Evolutionary conservation across 2,113 vertebrate genomes (phyloP).

Genomic region (Menidia beryllina): DNA sequence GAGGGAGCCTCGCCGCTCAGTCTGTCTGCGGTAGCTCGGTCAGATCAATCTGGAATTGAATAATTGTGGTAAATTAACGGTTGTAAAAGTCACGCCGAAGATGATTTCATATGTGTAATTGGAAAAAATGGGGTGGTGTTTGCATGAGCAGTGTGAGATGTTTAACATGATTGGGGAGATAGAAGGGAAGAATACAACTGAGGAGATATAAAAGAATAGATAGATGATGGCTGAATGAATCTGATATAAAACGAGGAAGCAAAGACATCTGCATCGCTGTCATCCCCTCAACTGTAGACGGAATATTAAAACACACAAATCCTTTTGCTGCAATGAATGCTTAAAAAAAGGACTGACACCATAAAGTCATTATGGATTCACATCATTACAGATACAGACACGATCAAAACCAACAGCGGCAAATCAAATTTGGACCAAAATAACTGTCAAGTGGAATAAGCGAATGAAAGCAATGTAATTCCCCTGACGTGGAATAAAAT

Average conservation of each 20-base stretch:
- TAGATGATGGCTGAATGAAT: constrained; percentile 3
- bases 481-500: constrained; percentile 56
- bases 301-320: constrained; percentile 57
- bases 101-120: constrained; percentile 73
- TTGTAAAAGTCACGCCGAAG: constrained; percentile 73
- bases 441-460: constrained; percentile 64
- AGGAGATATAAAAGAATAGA: constrained; percentile 24
- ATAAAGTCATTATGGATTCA: constrained; percentile 68
- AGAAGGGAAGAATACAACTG: constrained; percentile 11
- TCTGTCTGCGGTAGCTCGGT: constrained; percentile 64
- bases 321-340: constrained; percentile 47
- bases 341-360: constrained; percentile 51
- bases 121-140: constrained; percentile 42
- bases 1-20: constrained; percentile 29
- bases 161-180: constrained; percentile 38
- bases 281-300: constrained; percentile 30
- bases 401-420: constrained; percentile 68
- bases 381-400: constrained; percentile 44
- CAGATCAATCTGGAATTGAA: constrained; percentile 79
- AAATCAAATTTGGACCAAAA: constrained; percentile 69
- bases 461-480: constrained; percentile 68
- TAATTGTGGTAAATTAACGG: constrained; percentile 80
- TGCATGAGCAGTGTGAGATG: constrained; percentile 27
- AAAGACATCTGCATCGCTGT: constrained; percentile 27
- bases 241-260: neutral